A percentile compares a stretch with the other conserved stretches of the same genome.
These are phyloP conservation scores for Agriopis aurantiaria DNA, from an alignment of 2,888 invertebrate genomes.

Conservation along the genomic window DNA sequence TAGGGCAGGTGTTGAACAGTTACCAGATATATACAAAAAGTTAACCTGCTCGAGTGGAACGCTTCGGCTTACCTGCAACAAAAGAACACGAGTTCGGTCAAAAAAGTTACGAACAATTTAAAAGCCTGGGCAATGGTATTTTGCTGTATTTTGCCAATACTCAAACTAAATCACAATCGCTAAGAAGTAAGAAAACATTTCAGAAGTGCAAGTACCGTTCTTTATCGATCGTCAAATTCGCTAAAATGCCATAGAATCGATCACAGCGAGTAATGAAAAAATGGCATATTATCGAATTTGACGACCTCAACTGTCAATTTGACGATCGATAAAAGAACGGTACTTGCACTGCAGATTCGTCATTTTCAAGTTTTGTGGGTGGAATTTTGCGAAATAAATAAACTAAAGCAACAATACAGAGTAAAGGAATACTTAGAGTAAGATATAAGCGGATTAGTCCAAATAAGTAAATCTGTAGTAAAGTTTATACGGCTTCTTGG, in stretches of 20 bases:
- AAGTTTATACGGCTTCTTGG: conserved; percentile 37
- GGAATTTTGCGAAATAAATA: background rate
- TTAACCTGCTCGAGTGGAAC: conserved; percentile 47
- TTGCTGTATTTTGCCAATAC: background rate
- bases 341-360: too few species aligned
- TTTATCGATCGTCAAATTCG: too few species aligned
- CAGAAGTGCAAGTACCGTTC: too few species aligned
- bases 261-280: too few species aligned
- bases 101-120: background rate
- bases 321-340: too few species aligned
- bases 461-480: conserved; percentile 35
- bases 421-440: conserved; percentile 35
- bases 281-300: too few species aligned
- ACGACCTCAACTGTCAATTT: too few species aligned
- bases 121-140: background rate
- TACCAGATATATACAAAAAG: conserved; percentile 50
- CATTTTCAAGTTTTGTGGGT: background rate
- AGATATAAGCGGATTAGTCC: conserved; percentile 37
- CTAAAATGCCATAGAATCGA: too few species aligned
- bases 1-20: conserved; percentile 52
- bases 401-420: background rate
- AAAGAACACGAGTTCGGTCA: conserved; percentile 28
- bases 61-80: conserved; percentile 56
- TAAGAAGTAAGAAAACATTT: background rate
- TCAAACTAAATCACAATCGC: background rate